These are phyloP conservation scores for Hydrolagus affinis DNA, from an alignment of 2,113 vertebrate species.

Conservation along the genomic window DNA sequence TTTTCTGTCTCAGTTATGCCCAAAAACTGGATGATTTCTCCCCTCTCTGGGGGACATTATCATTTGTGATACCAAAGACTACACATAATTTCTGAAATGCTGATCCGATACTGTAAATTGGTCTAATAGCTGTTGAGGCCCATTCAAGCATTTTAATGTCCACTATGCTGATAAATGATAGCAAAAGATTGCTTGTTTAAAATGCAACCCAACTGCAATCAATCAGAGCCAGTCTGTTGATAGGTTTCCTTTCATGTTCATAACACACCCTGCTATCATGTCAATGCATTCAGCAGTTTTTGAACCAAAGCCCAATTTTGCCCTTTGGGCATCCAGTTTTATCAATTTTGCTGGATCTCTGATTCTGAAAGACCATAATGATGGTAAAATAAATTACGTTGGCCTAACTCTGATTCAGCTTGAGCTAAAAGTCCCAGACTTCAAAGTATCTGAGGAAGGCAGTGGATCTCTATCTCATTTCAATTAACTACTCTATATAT, in stretches of 20 bases:
- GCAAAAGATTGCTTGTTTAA: constrained; percentile 44
- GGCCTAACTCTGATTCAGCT: too few relatives aligned
- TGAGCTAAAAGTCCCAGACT: neutral
- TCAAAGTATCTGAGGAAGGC: neutral
- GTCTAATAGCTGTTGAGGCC: constrained; percentile 58
- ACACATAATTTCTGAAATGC: constrained; percentile 58
- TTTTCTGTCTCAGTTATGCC: constrained; percentile 47
- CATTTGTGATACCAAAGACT: constrained; percentile 50
- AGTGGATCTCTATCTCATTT: neutral
- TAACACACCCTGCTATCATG: constrained; percentile 45
- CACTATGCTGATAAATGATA: constrained; percentile 48
- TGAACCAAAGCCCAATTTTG: constrained; percentile 37
- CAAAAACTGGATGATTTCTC: constrained; percentile 54
- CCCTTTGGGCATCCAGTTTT: constrained; percentile 26
- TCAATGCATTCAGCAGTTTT: constrained; percentile 46
- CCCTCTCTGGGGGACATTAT: constrained; percentile 51
- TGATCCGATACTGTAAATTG: constrained; percentile 59
- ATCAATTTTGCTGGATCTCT: constrained; percentile 6
- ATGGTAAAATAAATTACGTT: neutral
- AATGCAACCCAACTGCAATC: constrained; percentile 37
- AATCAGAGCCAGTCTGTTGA: constrained; percentile 44
- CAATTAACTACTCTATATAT: neutral
- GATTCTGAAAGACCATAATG: neutral
- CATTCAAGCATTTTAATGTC: constrained; percentile 51
- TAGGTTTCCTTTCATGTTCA: constrained; percentile 42